Conservation (phyloP, 2,113 vertebrate genomes). For the Empidonax alnorum region DNA sequence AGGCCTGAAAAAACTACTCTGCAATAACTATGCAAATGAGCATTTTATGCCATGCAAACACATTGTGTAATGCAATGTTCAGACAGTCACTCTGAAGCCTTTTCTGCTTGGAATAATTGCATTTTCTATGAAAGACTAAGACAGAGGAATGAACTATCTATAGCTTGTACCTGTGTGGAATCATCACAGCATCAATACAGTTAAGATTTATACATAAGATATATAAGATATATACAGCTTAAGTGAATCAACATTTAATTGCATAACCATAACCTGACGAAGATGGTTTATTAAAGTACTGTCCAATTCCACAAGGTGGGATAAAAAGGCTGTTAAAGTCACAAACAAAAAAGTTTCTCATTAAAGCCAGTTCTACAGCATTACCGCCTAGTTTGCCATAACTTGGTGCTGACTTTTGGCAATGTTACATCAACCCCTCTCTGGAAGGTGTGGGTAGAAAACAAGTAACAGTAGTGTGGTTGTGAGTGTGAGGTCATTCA, state of each 20-base stretch:
- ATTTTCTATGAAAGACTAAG: neutral
- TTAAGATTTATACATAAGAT: too few relatives aligned
- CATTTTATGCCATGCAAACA: neutral
- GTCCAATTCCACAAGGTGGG: neutral
- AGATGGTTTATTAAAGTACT: neutral
- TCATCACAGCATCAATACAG: neutral
- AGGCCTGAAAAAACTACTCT: neutral
- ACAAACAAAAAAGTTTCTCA: neutral
- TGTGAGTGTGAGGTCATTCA: neutral
- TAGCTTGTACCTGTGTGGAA: neutral
- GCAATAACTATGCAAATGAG: conserved; percentile 30
- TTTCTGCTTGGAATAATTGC: neutral
- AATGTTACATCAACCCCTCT: neutral
- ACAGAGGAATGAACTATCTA: neutral
- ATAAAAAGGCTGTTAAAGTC: neutral
- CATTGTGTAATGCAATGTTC: neutral
- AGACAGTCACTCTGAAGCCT: neutral
- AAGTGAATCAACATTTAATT: neutral
- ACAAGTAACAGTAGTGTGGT: neutral
- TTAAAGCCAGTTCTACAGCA: neutral
- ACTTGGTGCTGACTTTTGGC: neutral
- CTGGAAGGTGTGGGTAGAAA: neutral
- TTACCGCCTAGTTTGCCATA: neutral
- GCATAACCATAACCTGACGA: neutral
- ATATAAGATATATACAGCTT: too few relatives aligned